These are phyloP conservation scores for Abrostola tripartita DNA, from an alignment of 2,888 invertebrate species.

Conservation along the genomic window DNA sequence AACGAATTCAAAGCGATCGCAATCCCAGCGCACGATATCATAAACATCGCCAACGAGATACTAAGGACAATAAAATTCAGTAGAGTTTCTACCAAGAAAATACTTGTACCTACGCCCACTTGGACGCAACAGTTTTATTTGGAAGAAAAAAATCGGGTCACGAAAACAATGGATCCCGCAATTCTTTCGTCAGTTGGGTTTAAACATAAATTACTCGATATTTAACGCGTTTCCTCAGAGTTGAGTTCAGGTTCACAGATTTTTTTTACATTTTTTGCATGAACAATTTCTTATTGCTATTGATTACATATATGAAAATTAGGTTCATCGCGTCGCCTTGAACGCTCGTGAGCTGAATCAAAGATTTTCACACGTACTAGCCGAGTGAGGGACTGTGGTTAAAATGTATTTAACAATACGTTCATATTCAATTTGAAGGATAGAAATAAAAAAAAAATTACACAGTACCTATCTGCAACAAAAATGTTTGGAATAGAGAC, in stretches of 20 bases:
- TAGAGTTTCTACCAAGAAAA: slow-evolving; percentile 47
- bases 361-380: too few species aligned
- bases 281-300: slow-evolving; percentile 25
- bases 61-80: slow-evolving; percentile 55
- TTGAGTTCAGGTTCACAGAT: slow-evolving; percentile 34
- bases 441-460: too few species aligned
- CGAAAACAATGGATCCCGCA: slow-evolving; percentile 52
- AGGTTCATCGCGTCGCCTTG: too few species aligned
- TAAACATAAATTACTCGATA: slow-evolving; percentile 48
- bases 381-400: too few species aligned
- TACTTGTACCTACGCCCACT: slow-evolving; percentile 35
- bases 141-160: slow-evolving; percentile 49
- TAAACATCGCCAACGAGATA: slow-evolving; percentile 57
- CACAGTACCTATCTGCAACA: too few species aligned
- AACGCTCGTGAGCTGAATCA: too few species aligned
- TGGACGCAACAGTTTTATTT: slow-evolving; percentile 61
- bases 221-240: slow-evolving; percentile 50
- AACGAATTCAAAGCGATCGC: slow-evolving; percentile 50
- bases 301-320: background rate
- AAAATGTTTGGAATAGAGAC: too few species aligned
- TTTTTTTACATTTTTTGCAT: slow-evolving; percentile 1
- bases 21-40: slow-evolving; percentile 44
- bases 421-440: too few species aligned
- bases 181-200: slow-evolving; percentile 40
- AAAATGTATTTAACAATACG: too few species aligned